Evolutionary conservation across 2,797 vertebrate species (phyloP).

Genomic region (Microctenopoma stevenorrisi): DNA sequence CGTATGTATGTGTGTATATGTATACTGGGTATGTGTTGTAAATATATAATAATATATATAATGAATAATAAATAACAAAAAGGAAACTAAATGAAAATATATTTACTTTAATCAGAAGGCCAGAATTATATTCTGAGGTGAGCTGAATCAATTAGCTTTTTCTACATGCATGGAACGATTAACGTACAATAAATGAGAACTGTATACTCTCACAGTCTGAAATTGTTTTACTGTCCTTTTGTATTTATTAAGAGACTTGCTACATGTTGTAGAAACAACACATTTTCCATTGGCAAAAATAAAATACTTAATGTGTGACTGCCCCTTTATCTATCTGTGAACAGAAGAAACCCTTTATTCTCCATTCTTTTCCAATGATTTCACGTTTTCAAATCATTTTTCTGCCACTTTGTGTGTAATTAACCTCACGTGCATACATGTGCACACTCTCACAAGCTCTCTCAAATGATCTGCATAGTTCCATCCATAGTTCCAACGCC

Average conservation of each 20-base stretch:
- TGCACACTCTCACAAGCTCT: slow-evolving; percentile 51
- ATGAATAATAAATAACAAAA: too few species aligned
- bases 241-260: slow-evolving; percentile 6
- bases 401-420: slow-evolving; percentile 53
- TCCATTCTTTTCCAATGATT: neutral
- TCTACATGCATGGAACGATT: neutral
- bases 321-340: neutral
- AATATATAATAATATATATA: too few species aligned
- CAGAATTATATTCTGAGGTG: neutral
- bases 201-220: slow-evolving; percentile 12
- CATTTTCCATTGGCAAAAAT: slow-evolving; percentile 9
- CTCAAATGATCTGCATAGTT: slow-evolving; percentile 74
- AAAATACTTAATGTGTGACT: slow-evolving; percentile 17
- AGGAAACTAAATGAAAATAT: neutral
- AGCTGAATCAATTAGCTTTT: neutral
- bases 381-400: slow-evolving; percentile 47
- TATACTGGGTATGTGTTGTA: too few species aligned
- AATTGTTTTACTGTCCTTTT: neutral
- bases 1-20: slow-evolving; percentile 1
- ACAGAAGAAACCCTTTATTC: neutral
- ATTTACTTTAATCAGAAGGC: neutral
- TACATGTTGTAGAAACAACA: slow-evolving; percentile 1
- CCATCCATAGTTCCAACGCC: slow-evolving; percentile 39
- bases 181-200: neutral
- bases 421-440: slow-evolving; percentile 41